Evolutionary conservation across 2,797 vertebrate genomes (phyloP).

Genomic region (Phrynocephalus guinanensis): DNA sequence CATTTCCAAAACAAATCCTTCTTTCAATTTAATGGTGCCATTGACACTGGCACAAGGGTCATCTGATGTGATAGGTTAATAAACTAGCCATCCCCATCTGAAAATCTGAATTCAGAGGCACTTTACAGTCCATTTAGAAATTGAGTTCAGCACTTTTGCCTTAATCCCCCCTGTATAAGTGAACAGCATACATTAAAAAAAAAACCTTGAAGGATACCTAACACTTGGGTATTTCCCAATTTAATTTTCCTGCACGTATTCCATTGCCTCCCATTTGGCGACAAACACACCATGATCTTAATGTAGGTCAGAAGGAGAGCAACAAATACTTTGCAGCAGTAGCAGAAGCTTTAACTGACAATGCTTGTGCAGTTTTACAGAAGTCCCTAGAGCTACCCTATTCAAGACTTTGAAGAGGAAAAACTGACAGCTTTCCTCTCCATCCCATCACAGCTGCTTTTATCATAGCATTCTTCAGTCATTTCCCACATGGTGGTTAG

Average conservation of each 20-base stretch:
- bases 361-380: background rate
- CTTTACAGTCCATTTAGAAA: conserved; percentile 3
- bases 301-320: conserved; percentile 7
- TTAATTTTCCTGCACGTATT: conserved; percentile 50
- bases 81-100: conserved; percentile 46
- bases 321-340: conserved; percentile 29
- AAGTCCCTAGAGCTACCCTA: conserved; percentile 32
- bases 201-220: conserved; percentile 33
- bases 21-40: conserved; percentile 43
- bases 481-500: background rate
- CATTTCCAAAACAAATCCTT: background rate
- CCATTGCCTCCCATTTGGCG: conserved; percentile 26
- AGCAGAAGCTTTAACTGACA: rapidly evolving
- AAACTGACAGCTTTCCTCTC: conserved; percentile 1
- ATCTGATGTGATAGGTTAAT: conserved; percentile 42
- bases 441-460: background rate
- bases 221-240: conserved; percentile 38
- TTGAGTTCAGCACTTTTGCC: conserved; percentile 29
- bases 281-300: conserved; percentile 34
- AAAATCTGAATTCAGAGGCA: conserved; percentile 22
- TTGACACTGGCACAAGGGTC: conserved; percentile 17
- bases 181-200: conserved; percentile 9
- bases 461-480: background rate
- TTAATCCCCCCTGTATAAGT: conserved; percentile 25
- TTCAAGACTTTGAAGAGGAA: background rate